phyloP scores from a whole-genome alignment of 2,797 vertebrate species.

The Prunella strophiata region DNA sequence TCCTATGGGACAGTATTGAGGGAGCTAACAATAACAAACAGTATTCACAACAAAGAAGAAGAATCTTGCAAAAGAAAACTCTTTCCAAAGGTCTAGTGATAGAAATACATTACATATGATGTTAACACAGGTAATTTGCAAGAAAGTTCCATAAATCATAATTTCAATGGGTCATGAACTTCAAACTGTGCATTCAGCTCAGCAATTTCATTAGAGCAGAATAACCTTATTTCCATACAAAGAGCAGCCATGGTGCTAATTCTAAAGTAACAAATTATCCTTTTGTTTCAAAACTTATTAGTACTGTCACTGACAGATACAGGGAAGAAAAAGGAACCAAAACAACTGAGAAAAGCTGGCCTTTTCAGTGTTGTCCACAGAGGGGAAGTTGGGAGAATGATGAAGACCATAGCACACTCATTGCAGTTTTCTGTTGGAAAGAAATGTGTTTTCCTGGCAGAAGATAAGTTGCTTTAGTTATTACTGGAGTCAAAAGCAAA shows the following conservation, averaged over 20 bases:
- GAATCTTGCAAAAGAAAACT: not conserved
- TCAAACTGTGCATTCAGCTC: conserved; percentile 50
- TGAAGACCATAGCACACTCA: not conserved
- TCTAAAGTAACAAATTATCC: conserved; percentile 49
- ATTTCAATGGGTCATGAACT: conserved; percentile 41
- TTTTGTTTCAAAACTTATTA: conserved; percentile 27
- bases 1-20: not conserved
- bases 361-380: conserved; percentile 13
- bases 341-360: not conserved
- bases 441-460: conserved; percentile 5
- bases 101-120: conserved; percentile 13
- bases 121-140: conserved; percentile 23
- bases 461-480: conserved; percentile 1
- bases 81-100: not conserved
- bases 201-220: conserved; percentile 47
- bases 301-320: not conserved
- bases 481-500: conserved; percentile 16
- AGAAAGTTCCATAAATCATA: conserved; percentile 48
- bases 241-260: conserved; percentile 41
- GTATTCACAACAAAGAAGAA: not conserved
- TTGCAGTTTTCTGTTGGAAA: conserved; percentile 30
- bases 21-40: not conserved
- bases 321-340: not conserved
- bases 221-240: conserved; percentile 54
- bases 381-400: not conserved